These are phyloP conservation scores for Melanophora roralis DNA, from an alignment of 2,888 invertebrate genomes.

Conservation along the genomic window DNA sequence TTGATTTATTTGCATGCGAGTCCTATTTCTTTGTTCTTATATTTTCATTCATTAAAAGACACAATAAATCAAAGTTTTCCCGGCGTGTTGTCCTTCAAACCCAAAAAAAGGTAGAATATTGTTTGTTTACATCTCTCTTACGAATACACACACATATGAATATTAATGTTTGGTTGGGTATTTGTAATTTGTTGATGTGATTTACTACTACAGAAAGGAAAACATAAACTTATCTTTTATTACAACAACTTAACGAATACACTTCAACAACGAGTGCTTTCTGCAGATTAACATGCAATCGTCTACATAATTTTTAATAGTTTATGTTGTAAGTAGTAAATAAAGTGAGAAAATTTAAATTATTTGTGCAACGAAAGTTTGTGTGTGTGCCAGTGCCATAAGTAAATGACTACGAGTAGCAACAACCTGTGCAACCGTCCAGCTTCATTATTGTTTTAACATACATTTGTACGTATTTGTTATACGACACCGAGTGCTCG, in stretches of 20 bases:
- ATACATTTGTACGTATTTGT: no score
- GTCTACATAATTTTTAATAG: background rate
- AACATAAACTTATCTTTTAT: background rate
- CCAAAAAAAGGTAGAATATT: constrained; percentile 11
- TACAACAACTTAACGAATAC: constrained; percentile 12
- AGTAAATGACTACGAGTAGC: constrained; percentile 24
- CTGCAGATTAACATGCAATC: background rate
- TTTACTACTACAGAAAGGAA: constrained; percentile 28
- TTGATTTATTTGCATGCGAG: constrained; percentile 38
- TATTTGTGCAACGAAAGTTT: constrained; percentile 14
- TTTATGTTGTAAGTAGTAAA: constrained; percentile 2
- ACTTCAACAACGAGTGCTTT: background rate
- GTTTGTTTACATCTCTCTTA: constrained; percentile 59
- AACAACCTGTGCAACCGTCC: constrained; percentile 45
- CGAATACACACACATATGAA: background rate
- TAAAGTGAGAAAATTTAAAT: constrained; percentile 49
- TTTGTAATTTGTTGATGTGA: constrained; percentile 35
- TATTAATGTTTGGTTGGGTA: background rate
- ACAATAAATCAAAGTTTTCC: constrained; percentile 36
- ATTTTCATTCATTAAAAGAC: constrained; percentile 56
- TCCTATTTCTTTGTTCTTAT: constrained; percentile 2
- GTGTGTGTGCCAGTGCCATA: constrained; percentile 38
- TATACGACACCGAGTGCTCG: background rate
- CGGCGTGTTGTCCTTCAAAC: constrained; percentile 61
- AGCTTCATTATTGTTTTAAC: background rate